Evolutionary conservation across 2,888 invertebrate species (phyloP), one percentile per base, ranked within the genome.

Genomic region (Loripinus fragilis): DNA sequence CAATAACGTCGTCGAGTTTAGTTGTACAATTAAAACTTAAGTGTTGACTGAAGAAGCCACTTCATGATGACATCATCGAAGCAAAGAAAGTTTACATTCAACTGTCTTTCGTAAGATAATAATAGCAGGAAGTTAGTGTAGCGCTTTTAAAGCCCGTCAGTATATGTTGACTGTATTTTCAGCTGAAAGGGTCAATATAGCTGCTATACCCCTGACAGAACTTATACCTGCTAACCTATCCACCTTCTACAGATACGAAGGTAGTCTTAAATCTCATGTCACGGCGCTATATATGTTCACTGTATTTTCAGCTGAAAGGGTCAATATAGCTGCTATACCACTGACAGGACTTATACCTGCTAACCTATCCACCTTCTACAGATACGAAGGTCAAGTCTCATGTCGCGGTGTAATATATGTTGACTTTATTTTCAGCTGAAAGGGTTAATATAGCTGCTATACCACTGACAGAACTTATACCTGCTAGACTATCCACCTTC

Each of bases 301-400:
- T 38, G 5, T 38, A 12, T 38, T 60, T 60, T 10, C 33, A 60
- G 60, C 60, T 60, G 60, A 60, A 30, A 30, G 33, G 17, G 17
- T 33, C 20, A 60, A 64, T n/a, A 75, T 83, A 20, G 5, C 60
- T 20, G 68, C 73, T 33, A 78, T 88, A 17, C 80, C 87, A 12
- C 72, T 87, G 52, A 69, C 66, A 0, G 71, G 82, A 41, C 68
- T 88, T 10, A 78, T 88, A 50, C 90, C 89, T 0, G 78, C 81
- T 8, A 83, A 85, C 30, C 80, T 89, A 7, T 80, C 82, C 23
- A 79, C 83, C 42, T 92, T 87, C 85, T 92, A 86, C 82, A 85
- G 91, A 1, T 92, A 92, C 76, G 73, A 78, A 41, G 92, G 92
- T 38, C n/a, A n/a, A 90, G 90, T 65, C 76, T 91, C 72, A 92